Evolutionary conservation across 2,888 invertebrate species (phyloP).

Genomic region (Melitaea athalia): DNA sequence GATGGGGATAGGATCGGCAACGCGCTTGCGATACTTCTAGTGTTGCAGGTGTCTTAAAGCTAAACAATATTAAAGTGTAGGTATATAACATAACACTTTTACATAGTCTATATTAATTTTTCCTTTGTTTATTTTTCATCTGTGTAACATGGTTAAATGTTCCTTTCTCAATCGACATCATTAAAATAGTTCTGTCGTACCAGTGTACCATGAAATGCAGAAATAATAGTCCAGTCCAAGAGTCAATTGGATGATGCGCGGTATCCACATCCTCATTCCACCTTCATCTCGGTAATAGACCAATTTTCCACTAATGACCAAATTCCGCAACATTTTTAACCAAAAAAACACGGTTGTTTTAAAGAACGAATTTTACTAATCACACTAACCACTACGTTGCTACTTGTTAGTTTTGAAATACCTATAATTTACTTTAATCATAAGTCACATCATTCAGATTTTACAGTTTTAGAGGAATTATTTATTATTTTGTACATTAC

Average conservation of each 20-base stretch:
- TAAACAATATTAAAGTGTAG: too few species aligned
- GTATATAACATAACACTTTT: too few species aligned
- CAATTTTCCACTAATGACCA: slow-evolving; percentile 23
- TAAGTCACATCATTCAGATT: background rate
- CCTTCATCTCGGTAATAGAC: slow-evolving; percentile 21
- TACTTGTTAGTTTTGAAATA: background rate
- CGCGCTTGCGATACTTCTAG: too few species aligned
- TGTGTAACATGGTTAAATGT: too few species aligned
- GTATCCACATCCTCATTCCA: slow-evolving; percentile 29
- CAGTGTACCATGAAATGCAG: background rate
- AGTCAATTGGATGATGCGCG: slow-evolving; percentile 26
- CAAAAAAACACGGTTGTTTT: slow-evolving; percentile 12
- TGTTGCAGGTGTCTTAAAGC: too few species aligned
- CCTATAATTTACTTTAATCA: too few species aligned
- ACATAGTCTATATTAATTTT: too few species aligned
- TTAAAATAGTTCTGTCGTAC: background rate
- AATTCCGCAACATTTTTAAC: slow-evolving; percentile 5
- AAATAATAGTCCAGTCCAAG: background rate
- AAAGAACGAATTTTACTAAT: background rate
- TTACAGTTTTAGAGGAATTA: background rate
- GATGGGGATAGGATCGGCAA: too few species aligned
- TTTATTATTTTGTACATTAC: too few species aligned
- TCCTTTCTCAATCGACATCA: too few species aligned
- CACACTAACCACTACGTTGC: background rate
- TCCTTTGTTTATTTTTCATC: too few species aligned